Evolutionary conservation across 2,888 invertebrate genomes (phyloP).

Genomic region (Nomada fabriciana): DNA sequence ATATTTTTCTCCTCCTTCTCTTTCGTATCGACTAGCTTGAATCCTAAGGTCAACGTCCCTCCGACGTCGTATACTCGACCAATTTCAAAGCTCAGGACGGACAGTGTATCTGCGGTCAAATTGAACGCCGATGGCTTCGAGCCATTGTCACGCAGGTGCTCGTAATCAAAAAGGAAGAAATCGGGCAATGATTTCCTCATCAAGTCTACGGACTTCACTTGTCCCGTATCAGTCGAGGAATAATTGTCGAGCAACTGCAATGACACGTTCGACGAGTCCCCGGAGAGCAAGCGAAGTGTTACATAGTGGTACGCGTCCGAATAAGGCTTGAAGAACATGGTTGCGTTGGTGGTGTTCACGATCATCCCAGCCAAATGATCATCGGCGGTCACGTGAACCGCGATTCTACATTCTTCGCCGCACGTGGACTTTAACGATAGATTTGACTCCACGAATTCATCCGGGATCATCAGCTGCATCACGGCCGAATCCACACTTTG

Average conservation of each 20-base stretch:
- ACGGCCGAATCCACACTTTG: constrained; percentile 71
- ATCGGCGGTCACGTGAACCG: constrained; percentile 73
- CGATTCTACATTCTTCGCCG: constrained; percentile 75
- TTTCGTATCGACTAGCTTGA: constrained; percentile 88
- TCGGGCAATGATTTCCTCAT: constrained; percentile 89
- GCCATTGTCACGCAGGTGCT: constrained; percentile 88
- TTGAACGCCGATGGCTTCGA: constrained; percentile 89
- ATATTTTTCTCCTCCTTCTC: constrained; percentile 71
- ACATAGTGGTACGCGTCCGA: constrained; percentile 76
- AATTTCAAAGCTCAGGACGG: constrained; percentile 89
- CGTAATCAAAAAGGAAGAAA: constrained; percentile 91
- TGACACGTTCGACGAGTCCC: constrained; percentile 65
- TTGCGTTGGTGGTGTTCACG: constrained; percentile 70
- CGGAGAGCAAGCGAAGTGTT: constrained; percentile 74
- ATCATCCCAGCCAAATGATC: constrained; percentile 66
- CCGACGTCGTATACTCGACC: constrained; percentile 91
- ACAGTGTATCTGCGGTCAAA: constrained; percentile 88
- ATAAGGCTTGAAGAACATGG: constrained; percentile 75
- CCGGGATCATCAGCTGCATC: constrained; percentile 76
- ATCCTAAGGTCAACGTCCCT: constrained; percentile 90
- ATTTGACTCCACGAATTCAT: constrained; percentile 64
- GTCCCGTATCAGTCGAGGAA: constrained; percentile 61
- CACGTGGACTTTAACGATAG: constrained; percentile 76
- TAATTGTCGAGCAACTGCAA: constrained; percentile 66
- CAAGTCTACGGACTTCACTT: constrained; percentile 81